Evolutionary conservation across 2,797 vertebrate species (phyloP), one percentile per base, ranked within the genome.

Genomic region (Cossypha dichroa): DNA sequence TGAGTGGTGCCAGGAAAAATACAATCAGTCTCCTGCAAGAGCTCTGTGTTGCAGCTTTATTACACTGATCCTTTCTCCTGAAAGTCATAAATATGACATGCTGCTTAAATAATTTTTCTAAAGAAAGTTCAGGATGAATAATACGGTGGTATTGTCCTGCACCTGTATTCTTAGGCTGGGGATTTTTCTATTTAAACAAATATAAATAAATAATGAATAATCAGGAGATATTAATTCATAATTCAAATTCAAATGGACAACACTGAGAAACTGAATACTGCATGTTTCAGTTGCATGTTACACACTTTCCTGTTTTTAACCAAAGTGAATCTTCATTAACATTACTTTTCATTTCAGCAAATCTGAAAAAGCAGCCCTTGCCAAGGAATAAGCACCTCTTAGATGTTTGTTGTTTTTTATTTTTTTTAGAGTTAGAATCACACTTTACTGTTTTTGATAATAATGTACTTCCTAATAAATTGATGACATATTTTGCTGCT

Each of bases 1-100:
- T 77, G 64, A 91, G 31, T 72, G 26, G 80, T 93, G 94, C 83
- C 75, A 92, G 80, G 60, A 72, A 84, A 92, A 91, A 94, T 89
- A 4, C n/a, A 78, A 60, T 74, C 84, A 70, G 34, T 89, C 75
- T 96, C 36, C 73, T 74, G 63, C 56, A 40, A 75, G 82, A 5
- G 4, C 26, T 77, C 18, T 78, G 28, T 72, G 79, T 67, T 59
- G 17, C 74, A 92, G 73, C 60, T 85, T 94, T 88, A 92, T 95
- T 85, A 78, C 49, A n/a, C 48, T 75, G 70, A 84, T 89, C 62
- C 46, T 90, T 92, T 89, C 90, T 93, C 31, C 49, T 78, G 49
- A 85, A 90, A 87, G 64, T 69, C 69, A 83, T 76, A 90, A 96
- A 86, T 74, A 84, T 54, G 83, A 79, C 33, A 23, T n/a, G 79